Conservation (phyloP, 2,113 vertebrate species). For the Pelecanoides urinatrix region DNA sequence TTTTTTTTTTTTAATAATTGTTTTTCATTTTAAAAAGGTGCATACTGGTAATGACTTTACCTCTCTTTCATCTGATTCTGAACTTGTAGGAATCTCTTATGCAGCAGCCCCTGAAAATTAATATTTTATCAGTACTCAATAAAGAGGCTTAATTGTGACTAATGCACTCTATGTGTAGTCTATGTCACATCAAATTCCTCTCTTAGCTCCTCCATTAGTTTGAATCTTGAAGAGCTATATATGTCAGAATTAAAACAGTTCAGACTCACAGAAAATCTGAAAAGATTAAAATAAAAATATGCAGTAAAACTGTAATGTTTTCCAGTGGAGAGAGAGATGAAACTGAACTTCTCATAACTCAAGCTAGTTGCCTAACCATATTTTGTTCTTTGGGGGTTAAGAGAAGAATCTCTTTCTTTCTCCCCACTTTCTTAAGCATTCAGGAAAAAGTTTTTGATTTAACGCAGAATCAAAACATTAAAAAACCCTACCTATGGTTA, state of each 20-base stretch:
- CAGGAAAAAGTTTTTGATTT: not conserved
- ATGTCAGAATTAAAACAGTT: not conserved
- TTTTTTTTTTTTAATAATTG: not conserved
- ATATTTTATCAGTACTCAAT: not conserved
- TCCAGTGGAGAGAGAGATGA: not conserved
- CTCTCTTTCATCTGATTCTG: not conserved
- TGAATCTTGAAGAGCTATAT: not conserved
- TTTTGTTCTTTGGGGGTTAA: not conserved
- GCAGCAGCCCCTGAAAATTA: not conserved
- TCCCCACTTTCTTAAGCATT: not conserved
- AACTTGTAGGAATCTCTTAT: not conserved
- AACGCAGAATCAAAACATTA: not conserved
- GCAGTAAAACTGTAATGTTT: not conserved
- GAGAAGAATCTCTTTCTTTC: not conserved
- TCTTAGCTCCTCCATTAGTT: not conserved
- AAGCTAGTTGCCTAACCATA: not conserved
- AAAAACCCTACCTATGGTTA: not conserved
- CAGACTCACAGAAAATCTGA: not conserved
- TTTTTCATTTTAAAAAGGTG: not conserved
- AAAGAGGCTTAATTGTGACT: constrained; percentile 14
- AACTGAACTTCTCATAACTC: not conserved
- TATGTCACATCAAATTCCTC: not conserved
- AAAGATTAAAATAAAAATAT: not conserved
- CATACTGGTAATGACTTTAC: not conserved
- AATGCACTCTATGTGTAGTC: not conserved